Evolutionary conservation across 2,888 invertebrate species (phyloP), one percentile per base, ranked within the genome.

Genomic region (Mesoligia furuncula): DNA sequence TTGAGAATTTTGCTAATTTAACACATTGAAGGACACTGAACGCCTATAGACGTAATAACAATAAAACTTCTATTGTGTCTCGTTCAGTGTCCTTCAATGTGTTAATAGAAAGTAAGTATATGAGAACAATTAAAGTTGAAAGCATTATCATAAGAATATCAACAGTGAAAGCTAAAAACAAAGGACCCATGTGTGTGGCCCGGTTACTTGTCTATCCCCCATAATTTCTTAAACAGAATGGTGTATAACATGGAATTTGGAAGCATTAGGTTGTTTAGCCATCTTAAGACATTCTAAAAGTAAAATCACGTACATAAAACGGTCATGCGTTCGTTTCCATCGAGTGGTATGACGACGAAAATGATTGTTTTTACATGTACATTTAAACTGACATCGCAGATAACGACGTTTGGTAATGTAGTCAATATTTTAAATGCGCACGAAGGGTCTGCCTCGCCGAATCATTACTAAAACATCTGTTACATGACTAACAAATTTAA

Each of bases 401-500:
- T 87, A 87, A 83, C 81, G 73, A 64, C 57, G 45, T 77, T 68
- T 54, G 67, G 70, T 81, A 81, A 80, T 81, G 75, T 72, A 84
- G 81, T 85, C 74, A 86, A 80, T 77, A 54, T 81, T 84, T 70
- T 48, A 81, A 85, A 87, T 86, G 83, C 81, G 87, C 68, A 87
- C 77, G 74, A 80, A 85, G 80, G 79, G 70, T 66, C 81, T 80
- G 71, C 81, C 79, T 82, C 75, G 73, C 76, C 80, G 84, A 77
- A 77, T 85, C 83, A 79, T 81, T 79, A 85, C 70, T 80, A 89
- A 88, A 92, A 91, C 92, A 92, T 92, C 92, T 92, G 93, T 85
- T 91, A 80, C 68, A 73, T 79, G 85, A 87, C 86, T 87, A 89
- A 88, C 86, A 84, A 87, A 81, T 71, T 73, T 77, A 77, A 75